Conservation (phyloP, 2,888 invertebrate genomes). For the Nomada flava region DNA sequence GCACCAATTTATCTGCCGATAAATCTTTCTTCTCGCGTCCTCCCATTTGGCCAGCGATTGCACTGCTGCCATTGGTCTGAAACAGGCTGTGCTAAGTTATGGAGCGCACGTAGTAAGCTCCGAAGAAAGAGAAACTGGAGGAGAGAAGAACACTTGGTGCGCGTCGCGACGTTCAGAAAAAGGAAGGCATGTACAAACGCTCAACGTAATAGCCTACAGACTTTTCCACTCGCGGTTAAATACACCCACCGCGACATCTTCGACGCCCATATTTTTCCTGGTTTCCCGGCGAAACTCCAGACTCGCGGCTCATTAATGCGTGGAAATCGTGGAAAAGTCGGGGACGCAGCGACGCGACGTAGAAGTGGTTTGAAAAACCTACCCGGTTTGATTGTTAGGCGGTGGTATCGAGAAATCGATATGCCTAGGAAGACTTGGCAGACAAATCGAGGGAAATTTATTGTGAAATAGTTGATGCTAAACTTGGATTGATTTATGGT, state of each 20-base stretch:
- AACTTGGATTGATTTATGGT: too few relatives aligned
- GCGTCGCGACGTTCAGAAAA: slow-evolving; percentile 1
- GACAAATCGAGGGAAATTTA: not conserved
- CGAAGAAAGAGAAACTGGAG: not conserved
- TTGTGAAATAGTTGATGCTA: not conserved
- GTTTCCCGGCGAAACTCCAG: slow-evolving; percentile 62
- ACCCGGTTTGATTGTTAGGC: not conserved
- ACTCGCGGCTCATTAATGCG: slow-evolving; percentile 74
- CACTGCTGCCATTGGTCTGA: slow-evolving; percentile 1
- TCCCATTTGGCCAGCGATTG: not conserved
- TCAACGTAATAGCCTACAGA: slow-evolving; percentile 75
- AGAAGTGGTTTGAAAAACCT: slow-evolving; percentile 5
- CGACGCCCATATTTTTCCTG: slow-evolving; percentile 66
- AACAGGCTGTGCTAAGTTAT: not conserved
- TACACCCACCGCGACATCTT: slow-evolving; percentile 46
- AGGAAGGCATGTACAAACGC: slow-evolving; percentile 56
- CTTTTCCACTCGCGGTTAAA: slow-evolving; percentile 75
- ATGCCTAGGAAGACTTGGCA: slow-evolving; percentile 1
- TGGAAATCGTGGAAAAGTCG: slow-evolving; percentile 41
- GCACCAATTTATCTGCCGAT: not conserved
- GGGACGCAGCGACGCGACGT: slow-evolving; percentile 17
- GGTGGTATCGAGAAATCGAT: slow-evolving; percentile 17
- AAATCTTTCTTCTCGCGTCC: not conserved
- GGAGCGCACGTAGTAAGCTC: not conserved
- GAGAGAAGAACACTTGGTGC: too few relatives aligned